Evolutionary conservation across 2,888 invertebrate species (phyloP), one percentile per base, ranked within the genome.

Genomic region (Ypsolopha sequella): DNA sequence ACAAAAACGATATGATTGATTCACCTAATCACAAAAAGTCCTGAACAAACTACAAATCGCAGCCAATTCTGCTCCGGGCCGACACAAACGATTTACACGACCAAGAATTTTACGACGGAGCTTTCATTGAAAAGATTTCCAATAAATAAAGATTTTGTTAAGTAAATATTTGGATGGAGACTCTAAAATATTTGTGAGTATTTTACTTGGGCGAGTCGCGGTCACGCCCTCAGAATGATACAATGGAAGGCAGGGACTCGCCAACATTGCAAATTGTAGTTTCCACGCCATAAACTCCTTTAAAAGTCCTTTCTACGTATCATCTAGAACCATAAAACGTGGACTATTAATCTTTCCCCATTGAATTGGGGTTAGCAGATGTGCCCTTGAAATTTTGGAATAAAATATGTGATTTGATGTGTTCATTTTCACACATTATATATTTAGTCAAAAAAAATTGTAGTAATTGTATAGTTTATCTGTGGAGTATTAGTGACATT

Each of bases 131-230:
- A 35, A 47, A 11, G 41, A 43, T 34, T 46, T 11, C 34, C 35
- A 48, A 45, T 51, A 51, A 54, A 50, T 52, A 53, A 52, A 49
- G 62, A 66, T 70, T 70, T 68, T 57, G 62, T 60, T 66, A 78
- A 80, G 81, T 85, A 76, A 85, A 86, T 86, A 86, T 85, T 86
- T 82, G 81, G 85, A 82, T 82, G 66, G 68, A 61, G 65, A 52
- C 59, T 56, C 66, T 77, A 82, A 66, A 84, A 84, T 70, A 82
- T 77, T 75, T 70, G 70, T 61, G 65, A 65, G 60, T 54, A 55
- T 61, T 60, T 65, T 68, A 61, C 64, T 62, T 61, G 48, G 55
- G 61, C 54, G 56, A 55, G 55, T 38, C 60, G 60, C 68, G 75
- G 84, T 85, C 82, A 85, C 84, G 85, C 85, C 85, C 80, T 81